Conservation (phyloP, 1,140 invertebrate species). For the Heterodera schachtii region DNA sequence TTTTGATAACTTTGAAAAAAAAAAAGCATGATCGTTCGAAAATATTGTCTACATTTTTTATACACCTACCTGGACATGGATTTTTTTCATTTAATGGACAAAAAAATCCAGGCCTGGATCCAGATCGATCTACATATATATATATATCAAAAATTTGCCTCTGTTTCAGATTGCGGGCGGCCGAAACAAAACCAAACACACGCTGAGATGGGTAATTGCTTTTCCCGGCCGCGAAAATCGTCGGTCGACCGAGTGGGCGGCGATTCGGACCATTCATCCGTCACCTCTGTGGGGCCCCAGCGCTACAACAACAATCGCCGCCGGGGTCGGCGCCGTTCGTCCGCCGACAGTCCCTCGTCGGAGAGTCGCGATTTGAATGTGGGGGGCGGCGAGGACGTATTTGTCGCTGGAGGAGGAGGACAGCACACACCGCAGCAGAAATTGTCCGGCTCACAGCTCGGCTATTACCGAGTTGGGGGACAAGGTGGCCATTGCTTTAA, state of each 20-base stretch:
- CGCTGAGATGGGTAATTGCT: slow-evolving; percentile 19
- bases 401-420: not conserved
- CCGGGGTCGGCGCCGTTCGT: not conserved
- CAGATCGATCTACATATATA: too few species aligned
- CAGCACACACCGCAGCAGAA: slow-evolving; percentile 21
- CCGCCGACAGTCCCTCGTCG: slow-evolving; percentile 21
- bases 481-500: slow-evolving; percentile 7
- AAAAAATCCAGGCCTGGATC: too few species aligned
- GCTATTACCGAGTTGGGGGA: slow-evolving; percentile 25
- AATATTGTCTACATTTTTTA: too few species aligned
- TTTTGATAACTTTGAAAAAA: too few species aligned
- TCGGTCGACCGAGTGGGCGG: not conserved
- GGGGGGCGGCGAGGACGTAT: not conserved
- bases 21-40: too few species aligned
- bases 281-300: not conserved
- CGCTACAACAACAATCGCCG: not conserved
- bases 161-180: too few species aligned
- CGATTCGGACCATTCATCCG: slow-evolving; percentile 20
- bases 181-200: too few species aligned
- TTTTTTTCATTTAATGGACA: too few species aligned
- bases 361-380: slow-evolving; percentile 16
- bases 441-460: slow-evolving; percentile 21
- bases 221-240: slow-evolving; percentile 8
- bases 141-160: too few species aligned
- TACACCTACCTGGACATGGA: too few species aligned